Conservation (phyloP, 1,140 invertebrate species). For the Lepidurus packardi region DNA sequence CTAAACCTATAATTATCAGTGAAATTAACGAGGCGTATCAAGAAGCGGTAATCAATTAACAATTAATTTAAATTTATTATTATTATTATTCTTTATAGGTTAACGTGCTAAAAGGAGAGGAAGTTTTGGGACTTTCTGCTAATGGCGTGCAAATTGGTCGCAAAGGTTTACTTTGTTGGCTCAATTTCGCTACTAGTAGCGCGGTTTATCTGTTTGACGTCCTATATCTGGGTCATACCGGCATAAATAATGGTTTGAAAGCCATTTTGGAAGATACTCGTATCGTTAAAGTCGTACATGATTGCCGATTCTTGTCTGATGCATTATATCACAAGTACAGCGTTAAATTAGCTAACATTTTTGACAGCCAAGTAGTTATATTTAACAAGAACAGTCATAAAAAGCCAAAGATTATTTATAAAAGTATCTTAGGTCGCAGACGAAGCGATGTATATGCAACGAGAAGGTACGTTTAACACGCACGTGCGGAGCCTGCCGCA, state of each 20-base stretch:
- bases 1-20: conserved; percentile 27
- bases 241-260: conserved; percentile 22
- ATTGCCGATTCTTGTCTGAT: conserved; percentile 33
- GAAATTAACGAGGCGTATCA: conserved; percentile 26
- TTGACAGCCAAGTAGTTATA: conserved; percentile 32
- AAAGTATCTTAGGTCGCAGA: not conserved
- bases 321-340: conserved; percentile 31
- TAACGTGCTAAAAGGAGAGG: conserved; percentile 23
- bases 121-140: conserved; percentile 24
- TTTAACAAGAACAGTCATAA: not conserved
- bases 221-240: conserved; percentile 20
- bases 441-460: conserved; percentile 3
- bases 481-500: not conserved
- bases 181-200: conserved; percentile 11
- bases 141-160: conserved; percentile 32
- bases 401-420: not conserved
- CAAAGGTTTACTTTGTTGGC: conserved; percentile 31
- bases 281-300: conserved; percentile 33
- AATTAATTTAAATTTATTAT: not conserved
- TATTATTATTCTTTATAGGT: conserved; percentile 24
- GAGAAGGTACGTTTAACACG: conserved; percentile 2
- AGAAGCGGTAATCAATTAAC: not conserved
- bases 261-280: conserved; percentile 24
- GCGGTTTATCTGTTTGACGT: conserved; percentile 32
- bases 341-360: conserved; percentile 30